These are phyloP conservation scores for Netelia melanura DNA, from an alignment of 2,888 invertebrate genomes.

Conservation along the genomic window DNA sequence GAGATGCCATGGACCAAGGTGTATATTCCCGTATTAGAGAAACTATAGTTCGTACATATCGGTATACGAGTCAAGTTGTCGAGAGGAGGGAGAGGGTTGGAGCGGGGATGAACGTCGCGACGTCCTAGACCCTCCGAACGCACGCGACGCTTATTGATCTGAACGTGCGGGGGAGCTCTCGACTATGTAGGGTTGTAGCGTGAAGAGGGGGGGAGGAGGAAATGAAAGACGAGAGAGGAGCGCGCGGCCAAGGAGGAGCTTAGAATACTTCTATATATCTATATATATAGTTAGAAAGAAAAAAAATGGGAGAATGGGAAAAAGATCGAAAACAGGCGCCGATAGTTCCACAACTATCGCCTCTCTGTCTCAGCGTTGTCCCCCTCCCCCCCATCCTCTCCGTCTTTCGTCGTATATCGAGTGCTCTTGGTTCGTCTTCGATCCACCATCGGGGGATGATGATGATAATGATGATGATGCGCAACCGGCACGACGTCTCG, in stretches of 20 bases:
- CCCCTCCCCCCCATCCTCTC: background rate
- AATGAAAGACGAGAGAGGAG: conserved; percentile 58
- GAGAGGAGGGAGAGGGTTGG: conserved; percentile 14
- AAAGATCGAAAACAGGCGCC: conserved; percentile 58
- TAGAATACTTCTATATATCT: conserved; percentile 8
- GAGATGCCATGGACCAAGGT: conserved; percentile 21
- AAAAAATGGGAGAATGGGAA: conserved; percentile 36
- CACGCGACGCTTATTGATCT: conserved; percentile 82
- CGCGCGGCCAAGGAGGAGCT: conserved; percentile 53
- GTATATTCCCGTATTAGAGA: conserved; percentile 27
- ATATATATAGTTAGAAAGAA: background rate
- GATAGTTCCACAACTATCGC: conserved; percentile 4
- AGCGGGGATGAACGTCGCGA: conserved; percentile 33
- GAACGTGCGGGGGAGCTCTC: conserved; percentile 49
- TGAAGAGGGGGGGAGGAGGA: conserved; percentile 51
- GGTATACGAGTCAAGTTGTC: conserved; percentile 13
- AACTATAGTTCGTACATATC: conserved; percentile 18
- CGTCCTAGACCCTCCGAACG: conserved; percentile 78
- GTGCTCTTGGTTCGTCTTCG: background rate
- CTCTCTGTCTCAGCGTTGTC: background rate
- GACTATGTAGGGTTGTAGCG: conserved; percentile 40
- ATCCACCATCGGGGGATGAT: conserved; percentile 2
- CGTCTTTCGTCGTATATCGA: background rate
- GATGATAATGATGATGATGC: conserved; percentile 28
- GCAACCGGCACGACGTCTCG: conserved; percentile 32